Percentiles rank a stretch among this genome's conserved stretches.
Evolutionary conservation across 30 jellyfish, hydroid and myxozoan species (phyloP).

Genomic region (Haliclystus octoradiatus): DNA sequence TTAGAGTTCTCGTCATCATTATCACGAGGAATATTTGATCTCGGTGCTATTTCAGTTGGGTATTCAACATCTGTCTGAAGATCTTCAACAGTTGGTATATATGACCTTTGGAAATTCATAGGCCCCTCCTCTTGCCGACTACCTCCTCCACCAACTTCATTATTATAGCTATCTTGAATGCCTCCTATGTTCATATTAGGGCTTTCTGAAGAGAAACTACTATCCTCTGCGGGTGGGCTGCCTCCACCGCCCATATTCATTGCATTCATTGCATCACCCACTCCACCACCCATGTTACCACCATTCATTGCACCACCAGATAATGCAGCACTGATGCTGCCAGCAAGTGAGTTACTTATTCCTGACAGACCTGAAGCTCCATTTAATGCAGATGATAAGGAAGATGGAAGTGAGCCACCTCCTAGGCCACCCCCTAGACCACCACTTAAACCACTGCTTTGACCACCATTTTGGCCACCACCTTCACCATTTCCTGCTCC

Average conservation of each 20-base stretch:
- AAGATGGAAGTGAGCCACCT: conserved; percentile 1
- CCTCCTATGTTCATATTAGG: conserved; percentile 97
- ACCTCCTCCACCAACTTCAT: conserved; percentile 26
- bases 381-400: background rate
- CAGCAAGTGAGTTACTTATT: conserved; percentile 8
- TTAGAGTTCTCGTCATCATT: conserved; percentile 36
- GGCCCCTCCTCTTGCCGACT: conserved; percentile 43
- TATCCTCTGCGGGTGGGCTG: conserved; percentile 38
- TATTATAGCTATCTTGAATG: conserved; percentile 55
- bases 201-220: conserved; percentile 63
- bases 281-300: conserved; percentile 10
- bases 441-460: conserved; percentile 17
- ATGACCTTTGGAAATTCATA: conserved; percentile 61
- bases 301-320: conserved; percentile 10
- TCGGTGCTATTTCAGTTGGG: conserved; percentile 4
- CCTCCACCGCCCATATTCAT: conserved; percentile 32
- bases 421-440: conserved; percentile 24
- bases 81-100: conserved; percentile 56
- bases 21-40: conserved; percentile 16
- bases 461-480: conserved; percentile 7
- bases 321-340: conserved; percentile 12
- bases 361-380: background rate
- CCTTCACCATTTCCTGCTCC: conserved; percentile 5
- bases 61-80: conserved; percentile 20
- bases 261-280: conserved; percentile 29